Conservation (phyloP, 92 coral and sea anemone genomes). For the Umimayanthus chanpuru region DNA sequence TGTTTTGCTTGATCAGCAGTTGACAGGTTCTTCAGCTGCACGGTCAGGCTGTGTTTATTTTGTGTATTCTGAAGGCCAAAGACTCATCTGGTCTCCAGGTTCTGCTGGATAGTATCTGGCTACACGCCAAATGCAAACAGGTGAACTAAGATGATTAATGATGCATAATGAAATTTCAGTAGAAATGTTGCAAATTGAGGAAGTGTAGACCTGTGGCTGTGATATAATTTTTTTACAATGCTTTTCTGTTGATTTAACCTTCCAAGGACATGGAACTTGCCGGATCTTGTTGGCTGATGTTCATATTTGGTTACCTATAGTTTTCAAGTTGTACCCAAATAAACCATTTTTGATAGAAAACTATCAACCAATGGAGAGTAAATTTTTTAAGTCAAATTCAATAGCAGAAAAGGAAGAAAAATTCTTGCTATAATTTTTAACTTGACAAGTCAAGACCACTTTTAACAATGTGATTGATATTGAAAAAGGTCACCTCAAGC, state of each 20-base stretch:
- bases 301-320: background rate
- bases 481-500: no score
- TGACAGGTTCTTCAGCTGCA: background rate
- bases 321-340: background rate
- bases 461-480: no score
- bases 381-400: no score
- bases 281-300: background rate
- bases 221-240: background rate
- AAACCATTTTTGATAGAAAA: background rate
- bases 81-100: background rate
- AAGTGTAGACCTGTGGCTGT: background rate
- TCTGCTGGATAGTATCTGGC: background rate
- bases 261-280: background rate
- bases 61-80: no score
- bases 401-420: background rate
- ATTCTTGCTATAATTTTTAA: no score
- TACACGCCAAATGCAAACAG: background rate
- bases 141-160: background rate
- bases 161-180: background rate
- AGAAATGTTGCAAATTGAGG: background rate
- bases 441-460: no score
- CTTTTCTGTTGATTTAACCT: no score
- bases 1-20: background rate
- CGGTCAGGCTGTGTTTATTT: background rate
- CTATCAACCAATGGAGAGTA: background rate